phyloP scores from a whole-genome alignment of 2,888 invertebrate genomes.

The Cheilosia grossa region DNA sequence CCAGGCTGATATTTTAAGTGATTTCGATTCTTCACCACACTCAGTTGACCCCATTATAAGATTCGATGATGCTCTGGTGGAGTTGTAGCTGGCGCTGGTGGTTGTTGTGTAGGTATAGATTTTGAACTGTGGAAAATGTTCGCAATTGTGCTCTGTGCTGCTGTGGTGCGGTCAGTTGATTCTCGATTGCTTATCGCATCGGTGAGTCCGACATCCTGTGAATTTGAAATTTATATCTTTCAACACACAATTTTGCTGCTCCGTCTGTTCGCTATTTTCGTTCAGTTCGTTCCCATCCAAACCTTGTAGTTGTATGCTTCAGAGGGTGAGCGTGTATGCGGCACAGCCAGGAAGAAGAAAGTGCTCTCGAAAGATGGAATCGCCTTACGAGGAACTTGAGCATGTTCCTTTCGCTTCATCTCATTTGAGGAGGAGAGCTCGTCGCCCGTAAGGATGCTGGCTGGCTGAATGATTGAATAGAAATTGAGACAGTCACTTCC shows the following conservation, averaged over 20 bases:
- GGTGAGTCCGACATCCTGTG: constrained; percentile 66
- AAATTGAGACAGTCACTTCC: constrained; percentile 70
- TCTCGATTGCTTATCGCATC: constrained; percentile 68
- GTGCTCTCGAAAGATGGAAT: constrained; percentile 20
- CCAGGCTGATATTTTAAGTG: constrained; percentile 47
- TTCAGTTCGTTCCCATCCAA: background rate
- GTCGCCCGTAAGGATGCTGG: constrained; percentile 42
- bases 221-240: constrained; percentile 68
- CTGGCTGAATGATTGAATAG: constrained; percentile 66
- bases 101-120: constrained; percentile 51
- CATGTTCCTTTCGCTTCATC: constrained; percentile 60
- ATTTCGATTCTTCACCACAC: constrained; percentile 42
- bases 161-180: constrained; percentile 63
- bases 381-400: constrained; percentile 45
- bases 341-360: constrained; percentile 12
- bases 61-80: background rate
- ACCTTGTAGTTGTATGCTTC: background rate
- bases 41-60: constrained; percentile 9
- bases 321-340: background rate
- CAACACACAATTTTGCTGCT: constrained; percentile 35
- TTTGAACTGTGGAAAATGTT: constrained; percentile 43
- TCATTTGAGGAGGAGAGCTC: constrained; percentile 21
- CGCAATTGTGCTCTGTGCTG: constrained; percentile 32
- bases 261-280: constrained; percentile 8
- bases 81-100: background rate